Base-by-base conservation (phyloP, 2,888 invertebrate species). In the Eucriotettix oculatus region DNA sequence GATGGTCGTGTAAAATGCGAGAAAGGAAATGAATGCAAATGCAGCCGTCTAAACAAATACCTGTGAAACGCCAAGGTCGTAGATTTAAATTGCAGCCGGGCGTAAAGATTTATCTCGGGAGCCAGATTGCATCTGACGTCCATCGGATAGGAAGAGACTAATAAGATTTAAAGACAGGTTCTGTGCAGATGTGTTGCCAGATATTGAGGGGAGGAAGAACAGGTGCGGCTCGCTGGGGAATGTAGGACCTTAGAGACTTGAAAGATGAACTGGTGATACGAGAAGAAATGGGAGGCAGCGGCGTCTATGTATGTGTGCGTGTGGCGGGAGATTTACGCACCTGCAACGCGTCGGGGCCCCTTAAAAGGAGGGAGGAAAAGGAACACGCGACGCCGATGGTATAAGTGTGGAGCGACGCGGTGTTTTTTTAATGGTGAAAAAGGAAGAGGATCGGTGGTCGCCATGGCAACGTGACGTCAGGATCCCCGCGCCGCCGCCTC, bases 241-340 rank as follows among this genome's bases (percentile, higher is more conserved):
- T 14, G 48, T 12, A 48, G 48, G 48, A n/a, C 14, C 48, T 12
- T 48, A 14, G 48, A 14, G 29, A 92, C 67, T 88, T 90, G 14
- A 94, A 93, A 76, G 86, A 91, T 10, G 87, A 89, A 63, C 92
- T 92, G 52, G 92, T 92, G 9, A 92, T 91, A 16, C 82, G 81
- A 60, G 78, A 54, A 77, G 78, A 58, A 14, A 76, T 75, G 63
- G 77, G 78, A 58, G 76, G 76, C 64, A 76, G 76, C 66, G 74
- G 75, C 48, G 75, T 76, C 0, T 12, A 9, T 12, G 72, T 81
- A 68, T 69, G 79, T 71, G 80, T 79, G 72, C 60, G 76, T 73
- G 79, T 66, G 75, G 77, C 54, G 73, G 79, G 66, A 75, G 77
- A 52, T 70, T 79, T 64, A 80, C 80, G 68, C 76, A 78, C 56